Percentiles rank a stretch among this genome's conserved stretches.
phyloP scores from a whole-genome alignment of 1,140 invertebrate genomes.

The Aphelinus certus region DNA sequence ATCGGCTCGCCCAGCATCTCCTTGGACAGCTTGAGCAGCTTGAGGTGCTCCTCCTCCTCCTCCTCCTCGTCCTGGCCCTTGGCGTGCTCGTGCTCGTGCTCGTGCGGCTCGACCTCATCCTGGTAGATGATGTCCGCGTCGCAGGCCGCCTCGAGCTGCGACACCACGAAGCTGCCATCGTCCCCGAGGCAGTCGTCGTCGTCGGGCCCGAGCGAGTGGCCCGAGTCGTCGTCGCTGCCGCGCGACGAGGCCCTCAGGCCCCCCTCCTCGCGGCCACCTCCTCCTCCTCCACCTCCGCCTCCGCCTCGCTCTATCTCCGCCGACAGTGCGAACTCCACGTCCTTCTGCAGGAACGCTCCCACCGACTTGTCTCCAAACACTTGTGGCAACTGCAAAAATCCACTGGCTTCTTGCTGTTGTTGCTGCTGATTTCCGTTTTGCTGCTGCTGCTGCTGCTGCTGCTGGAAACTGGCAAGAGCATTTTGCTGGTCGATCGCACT shows the following conservation, averaged over 20 bases:
- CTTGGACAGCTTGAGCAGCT: constrained; percentile 34
- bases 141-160: constrained; percentile 37
- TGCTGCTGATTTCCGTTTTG: constrained; percentile 48
- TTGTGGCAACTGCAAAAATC: constrained; percentile 42
- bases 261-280: constrained; percentile 34
- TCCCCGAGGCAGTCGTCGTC: constrained; percentile 45
- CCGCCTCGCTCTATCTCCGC: constrained; percentile 17
- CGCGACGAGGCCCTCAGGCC: constrained; percentile 32
- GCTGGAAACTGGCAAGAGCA: constrained; percentile 49
- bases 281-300: constrained; percentile 15
- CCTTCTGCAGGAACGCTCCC: constrained; percentile 20
- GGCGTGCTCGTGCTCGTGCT: constrained; percentile 39
- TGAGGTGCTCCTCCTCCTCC: constrained; percentile 42
- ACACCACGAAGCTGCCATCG: constrained; percentile 32
- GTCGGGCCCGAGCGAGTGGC: constrained; percentile 32
- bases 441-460: constrained; percentile 44
- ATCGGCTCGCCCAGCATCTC: constrained; percentile 39
- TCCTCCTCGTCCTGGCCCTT: constrained; percentile 37
- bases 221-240: constrained; percentile 36
- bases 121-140: constrained; percentile 39
- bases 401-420: constrained; percentile 27
- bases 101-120: constrained; percentile 31
- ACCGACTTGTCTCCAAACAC: constrained; percentile 29
- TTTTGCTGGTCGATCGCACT: constrained; percentile 57
- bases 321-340: constrained; percentile 3